Conservation (phyloP, 2,797 vertebrate species). For the Clarias pachynema region DNA sequence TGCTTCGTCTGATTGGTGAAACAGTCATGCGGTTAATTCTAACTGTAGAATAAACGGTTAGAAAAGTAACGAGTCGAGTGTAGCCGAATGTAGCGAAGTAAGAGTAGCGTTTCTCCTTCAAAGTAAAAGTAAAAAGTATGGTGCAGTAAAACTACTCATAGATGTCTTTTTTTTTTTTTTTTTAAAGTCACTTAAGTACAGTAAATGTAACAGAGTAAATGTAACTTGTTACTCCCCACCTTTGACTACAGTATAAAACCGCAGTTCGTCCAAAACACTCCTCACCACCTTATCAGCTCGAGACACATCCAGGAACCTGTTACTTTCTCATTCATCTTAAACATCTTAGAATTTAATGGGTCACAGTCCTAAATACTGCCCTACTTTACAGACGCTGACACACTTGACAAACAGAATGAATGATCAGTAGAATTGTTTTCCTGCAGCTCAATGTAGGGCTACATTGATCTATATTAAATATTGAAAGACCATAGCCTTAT, state of each 20-base stretch:
- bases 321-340: background rate
- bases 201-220: too few relatives aligned
- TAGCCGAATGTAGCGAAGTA: too few relatives aligned
- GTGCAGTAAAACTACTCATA: too few relatives aligned
- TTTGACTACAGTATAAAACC: background rate
- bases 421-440: conserved; percentile 25
- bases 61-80: too few relatives aligned
- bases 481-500: conserved; percentile 28
- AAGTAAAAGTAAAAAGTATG: too few relatives aligned
- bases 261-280: background rate
- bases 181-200: too few relatives aligned
- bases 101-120: too few relatives aligned
- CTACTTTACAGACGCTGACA: conserved; percentile 49
- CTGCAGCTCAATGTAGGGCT: conserved; percentile 17
- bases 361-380: conserved; percentile 37
- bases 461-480: conserved; percentile 42
- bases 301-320: conserved; percentile 4
- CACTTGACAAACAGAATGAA: conserved; percentile 30
- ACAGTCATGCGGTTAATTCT: too few relatives aligned
- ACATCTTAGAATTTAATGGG: conserved; percentile 12
- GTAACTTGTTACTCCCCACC: too few relatives aligned
- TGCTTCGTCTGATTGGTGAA: too few relatives aligned
- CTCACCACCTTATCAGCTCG: background rate
- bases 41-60: too few relatives aligned
- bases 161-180: too few relatives aligned